Conservation (phyloP, 2,888 invertebrate species). For the Anagyrus pseudococci region DNA sequence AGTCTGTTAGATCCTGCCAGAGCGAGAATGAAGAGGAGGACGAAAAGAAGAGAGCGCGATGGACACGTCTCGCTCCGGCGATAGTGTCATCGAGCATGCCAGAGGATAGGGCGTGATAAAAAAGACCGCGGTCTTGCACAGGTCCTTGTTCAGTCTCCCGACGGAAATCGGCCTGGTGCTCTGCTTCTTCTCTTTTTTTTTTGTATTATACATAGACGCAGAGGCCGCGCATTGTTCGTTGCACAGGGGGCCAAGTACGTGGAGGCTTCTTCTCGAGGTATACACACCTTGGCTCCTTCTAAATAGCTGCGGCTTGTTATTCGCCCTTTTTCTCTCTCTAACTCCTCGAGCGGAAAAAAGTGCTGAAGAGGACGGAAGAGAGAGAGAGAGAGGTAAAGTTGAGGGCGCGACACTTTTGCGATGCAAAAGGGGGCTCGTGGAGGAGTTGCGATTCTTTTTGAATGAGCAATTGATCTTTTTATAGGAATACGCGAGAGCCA, state of each 20-base stretch:
- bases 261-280: not conserved
- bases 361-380: not conserved
- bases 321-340: not conserved
- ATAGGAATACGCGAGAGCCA: no score
- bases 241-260: not conserved
- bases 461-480: no score
- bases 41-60: conserved; percentile 7
- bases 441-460: no score
- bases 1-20: no score
- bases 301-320: conserved; percentile 33
- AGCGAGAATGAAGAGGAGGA: no score
- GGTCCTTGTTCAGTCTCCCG: not conserved
- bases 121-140: not conserved
- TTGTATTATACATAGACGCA: not conserved
- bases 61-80: conserved; percentile 24
- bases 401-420: no score
- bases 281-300: conserved; percentile 12
- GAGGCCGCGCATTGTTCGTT: not conserved
- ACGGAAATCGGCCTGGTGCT: not conserved
- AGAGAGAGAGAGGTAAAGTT: not conserved
- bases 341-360: not conserved
- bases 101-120: conserved; percentile 2
- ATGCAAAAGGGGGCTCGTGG: no score
- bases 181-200: no score
- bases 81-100: conserved; percentile 6